Percentiles rank a stretch among this genome's conserved stretches.
These are phyloP conservation scores for Porites cylindrica DNA, from an alignment of 92 coral and sea anemone species.

Conservation along the genomic window DNA sequence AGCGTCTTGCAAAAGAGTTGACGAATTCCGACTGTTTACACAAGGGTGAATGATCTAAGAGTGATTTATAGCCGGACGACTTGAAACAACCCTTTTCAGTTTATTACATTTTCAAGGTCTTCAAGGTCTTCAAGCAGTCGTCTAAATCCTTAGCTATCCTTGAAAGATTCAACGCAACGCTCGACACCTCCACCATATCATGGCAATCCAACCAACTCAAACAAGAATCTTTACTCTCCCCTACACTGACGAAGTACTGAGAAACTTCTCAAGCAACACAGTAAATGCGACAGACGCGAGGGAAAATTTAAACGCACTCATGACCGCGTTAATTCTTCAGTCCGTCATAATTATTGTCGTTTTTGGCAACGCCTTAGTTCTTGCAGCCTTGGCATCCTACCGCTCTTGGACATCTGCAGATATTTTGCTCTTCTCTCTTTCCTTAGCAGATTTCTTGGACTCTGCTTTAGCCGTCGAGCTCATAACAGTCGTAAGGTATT, in stretches of 20 bases:
- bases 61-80: constrained; percentile 10
- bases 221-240: constrained; percentile 5
- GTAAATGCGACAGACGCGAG: background rate
- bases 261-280: constrained; percentile 8
- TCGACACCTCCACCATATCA: background rate
- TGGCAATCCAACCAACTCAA: background rate
- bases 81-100: background rate
- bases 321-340: constrained; percentile 68
- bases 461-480: constrained; percentile 81
- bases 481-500: constrained; percentile 75
- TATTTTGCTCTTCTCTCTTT: constrained; percentile 80
- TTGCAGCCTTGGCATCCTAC: constrained; percentile 67
- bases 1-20: constrained; percentile 5
- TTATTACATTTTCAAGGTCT: background rate
- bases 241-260: background rate
- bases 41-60: background rate
- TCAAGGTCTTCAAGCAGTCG: background rate
- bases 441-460: constrained; percentile 88
- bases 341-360: constrained; percentile 63
- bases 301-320: constrained; percentile 40
- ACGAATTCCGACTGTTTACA: constrained; percentile 39
- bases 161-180: background rate
- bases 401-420: constrained; percentile 85
- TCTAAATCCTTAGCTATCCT: no score
- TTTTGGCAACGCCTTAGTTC: constrained; percentile 78